A percentile compares a stretch with the other conserved stretches of the same genome.
phyloP scores from a whole-genome alignment of 2,113 vertebrate genomes.

The Panthera uncia region DNA sequence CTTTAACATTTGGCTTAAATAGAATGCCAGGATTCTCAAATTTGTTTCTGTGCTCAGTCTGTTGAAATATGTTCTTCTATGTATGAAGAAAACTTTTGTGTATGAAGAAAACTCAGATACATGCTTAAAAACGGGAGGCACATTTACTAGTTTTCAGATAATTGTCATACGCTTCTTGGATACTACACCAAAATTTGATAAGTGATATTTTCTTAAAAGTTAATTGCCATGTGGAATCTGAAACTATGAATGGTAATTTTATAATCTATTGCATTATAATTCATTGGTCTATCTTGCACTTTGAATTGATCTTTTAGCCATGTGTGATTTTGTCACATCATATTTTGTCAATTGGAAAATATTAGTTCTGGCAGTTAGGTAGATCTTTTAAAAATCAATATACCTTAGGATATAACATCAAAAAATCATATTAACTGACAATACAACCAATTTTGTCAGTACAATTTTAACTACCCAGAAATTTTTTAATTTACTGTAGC shows the following conservation, averaged over 20 bases:
- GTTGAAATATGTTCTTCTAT: background rate
- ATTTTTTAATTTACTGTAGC: background rate
- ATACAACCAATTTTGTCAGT: background rate
- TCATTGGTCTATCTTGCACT: background rate
- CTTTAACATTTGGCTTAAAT: background rate
- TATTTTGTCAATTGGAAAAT: background rate
- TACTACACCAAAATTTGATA: background rate
- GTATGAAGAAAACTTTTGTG: background rate
- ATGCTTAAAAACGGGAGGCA: background rate
- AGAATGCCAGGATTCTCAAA: background rate
- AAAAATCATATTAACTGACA: background rate
- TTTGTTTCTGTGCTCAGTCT: background rate
- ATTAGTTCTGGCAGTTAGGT: background rate
- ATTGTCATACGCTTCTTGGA: background rate
- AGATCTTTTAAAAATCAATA: background rate
- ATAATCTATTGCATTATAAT: background rate
- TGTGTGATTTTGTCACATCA: background rate
- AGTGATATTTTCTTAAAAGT: background rate
- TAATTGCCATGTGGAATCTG: background rate
- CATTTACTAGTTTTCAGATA: background rate
- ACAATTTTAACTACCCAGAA: background rate
- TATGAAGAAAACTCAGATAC: background rate
- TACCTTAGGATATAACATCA: background rate
- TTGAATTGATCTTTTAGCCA: background rate
- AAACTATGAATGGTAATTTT: background rate